Base-by-base conservation (phyloP, 2,797 vertebrate species). In the Pempheris klunzingeri region DNA sequence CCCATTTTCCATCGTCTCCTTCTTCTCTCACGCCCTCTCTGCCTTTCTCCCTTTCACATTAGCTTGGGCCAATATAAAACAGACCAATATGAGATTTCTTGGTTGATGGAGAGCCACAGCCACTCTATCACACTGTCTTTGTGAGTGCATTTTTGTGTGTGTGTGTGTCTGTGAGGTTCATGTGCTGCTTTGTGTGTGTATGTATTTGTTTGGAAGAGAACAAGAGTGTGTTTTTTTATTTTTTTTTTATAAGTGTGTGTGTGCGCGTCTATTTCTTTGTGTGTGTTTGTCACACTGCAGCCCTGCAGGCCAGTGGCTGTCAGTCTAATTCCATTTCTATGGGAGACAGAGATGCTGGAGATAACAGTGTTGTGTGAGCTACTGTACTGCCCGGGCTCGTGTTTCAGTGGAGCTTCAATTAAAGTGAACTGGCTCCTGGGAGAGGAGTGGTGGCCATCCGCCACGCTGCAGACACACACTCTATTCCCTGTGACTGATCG, bases 341-440 rank as follows among this genome's bases (percentile, higher is more conserved):
- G 55, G 72, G 62, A 85, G 78, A 79, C 57, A 39, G 80, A 84
- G 84, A 89, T 82, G 85, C 76, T 52, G 77, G 30, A 73, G 90
- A 89, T 87, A 81, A 66, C 73, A 24, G 54, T 36, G 74, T 60
- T 71, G 71, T 77, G 77, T 62, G 82, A 87, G 81, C 54, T 46
- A 57, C 83, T 57, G 84, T 46, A 66, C 58, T 62, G 78, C 65
- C 50, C 50, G 0, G 78, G 78, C 82, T 80, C 88, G 87, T 87
- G 84, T 90, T 89, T 83, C 83, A 82, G 32, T 24, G 67, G 58
- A 67, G 81, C 88, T 82, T 88, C 87, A 90, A 85, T 92, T 89
- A 89, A 88, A 88, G 81, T 67, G 68, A 84, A 78, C 71, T 36
- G 77, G 71, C 73, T 87, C 85, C 81, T 65, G 77, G 80, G 87